Evolutionary conservation across 2,113 vertebrate species (phyloP).

Genomic region (Rhegmatorhina hoffmannsi): DNA sequence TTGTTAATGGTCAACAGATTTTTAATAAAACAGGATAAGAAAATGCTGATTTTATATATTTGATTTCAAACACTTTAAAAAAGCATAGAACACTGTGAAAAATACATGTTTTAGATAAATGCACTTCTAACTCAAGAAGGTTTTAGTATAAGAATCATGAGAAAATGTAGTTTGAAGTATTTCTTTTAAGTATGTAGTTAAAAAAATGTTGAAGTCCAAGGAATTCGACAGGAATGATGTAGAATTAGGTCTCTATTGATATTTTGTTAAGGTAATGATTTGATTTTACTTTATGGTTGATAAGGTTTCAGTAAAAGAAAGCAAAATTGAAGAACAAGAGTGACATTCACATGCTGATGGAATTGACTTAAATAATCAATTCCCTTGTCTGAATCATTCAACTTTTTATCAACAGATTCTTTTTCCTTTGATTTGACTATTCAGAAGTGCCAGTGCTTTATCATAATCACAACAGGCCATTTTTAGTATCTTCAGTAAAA

Average conservation of each 20-base stretch:
- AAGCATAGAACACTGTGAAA: not conserved
- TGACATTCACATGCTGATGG: conserved; percentile 45
- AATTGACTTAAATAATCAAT: conserved; percentile 59
- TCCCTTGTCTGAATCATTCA: conserved; percentile 39
- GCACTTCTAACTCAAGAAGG: not conserved
- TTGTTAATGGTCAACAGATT: not conserved
- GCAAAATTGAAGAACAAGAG: conserved; percentile 23
- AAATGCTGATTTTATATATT: not conserved
- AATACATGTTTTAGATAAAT: not conserved
- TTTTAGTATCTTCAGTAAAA: conserved; percentile 42
- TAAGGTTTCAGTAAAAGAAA: not conserved
- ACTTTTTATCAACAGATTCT: conserved; percentile 43
- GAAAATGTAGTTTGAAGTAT: not conserved
- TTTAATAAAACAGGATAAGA: not conserved
- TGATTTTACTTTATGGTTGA: not conserved
- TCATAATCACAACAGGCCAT: conserved; percentile 23
- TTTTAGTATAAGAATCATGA: not conserved
- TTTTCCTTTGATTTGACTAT: conserved; percentile 59
- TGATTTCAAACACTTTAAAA: not conserved
- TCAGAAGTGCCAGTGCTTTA: conserved; percentile 25
- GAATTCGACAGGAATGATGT: not conserved
- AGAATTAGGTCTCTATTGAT: not conserved
- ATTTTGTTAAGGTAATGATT: not conserved
- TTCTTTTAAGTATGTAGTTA: not conserved
- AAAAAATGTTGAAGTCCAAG: not conserved